Evolutionary conservation across 2,113 vertebrate species (phyloP).

Genomic region (Perognathus longimembris): DNA sequence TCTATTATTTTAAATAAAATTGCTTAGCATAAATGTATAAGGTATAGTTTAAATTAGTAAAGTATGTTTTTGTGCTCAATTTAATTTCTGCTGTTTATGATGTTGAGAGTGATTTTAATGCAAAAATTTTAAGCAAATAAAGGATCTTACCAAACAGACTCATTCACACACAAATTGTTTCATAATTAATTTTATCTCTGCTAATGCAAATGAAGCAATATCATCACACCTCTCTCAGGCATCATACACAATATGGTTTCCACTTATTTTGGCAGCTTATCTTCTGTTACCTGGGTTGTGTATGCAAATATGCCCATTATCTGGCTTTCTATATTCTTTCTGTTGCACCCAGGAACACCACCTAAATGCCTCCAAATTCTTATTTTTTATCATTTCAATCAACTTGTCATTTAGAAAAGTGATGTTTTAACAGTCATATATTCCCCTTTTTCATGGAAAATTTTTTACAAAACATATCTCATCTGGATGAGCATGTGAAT

Average conservation of each 20-base stretch:
- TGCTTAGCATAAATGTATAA: not conserved
- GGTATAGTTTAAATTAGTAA: not conserved
- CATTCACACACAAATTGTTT: not conserved
- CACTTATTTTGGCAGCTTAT: not conserved
- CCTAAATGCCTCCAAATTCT: not conserved
- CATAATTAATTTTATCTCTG: not conserved
- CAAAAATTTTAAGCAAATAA: not conserved
- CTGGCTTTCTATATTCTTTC: not conserved
- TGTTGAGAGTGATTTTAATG: not conserved
- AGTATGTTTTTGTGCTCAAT: not conserved
- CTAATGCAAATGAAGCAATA: not conserved
- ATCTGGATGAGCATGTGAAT: not conserved
- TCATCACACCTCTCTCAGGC: not conserved
- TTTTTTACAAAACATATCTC: not conserved
- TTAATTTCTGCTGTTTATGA: not conserved
- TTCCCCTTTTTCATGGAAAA: not conserved
- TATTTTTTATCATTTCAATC: not conserved
- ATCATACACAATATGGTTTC: not conserved
- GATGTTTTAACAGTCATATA: not conserved
- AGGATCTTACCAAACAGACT: not conserved
- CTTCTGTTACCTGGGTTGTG: not conserved
- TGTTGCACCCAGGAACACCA: not conserved
- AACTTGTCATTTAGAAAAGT: not conserved
- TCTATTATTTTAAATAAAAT: conserved; percentile 24
- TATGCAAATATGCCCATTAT: not conserved